These are phyloP conservation scores for Eupithecia subfuscata DNA, from an alignment of 2,888 invertebrate genomes.

Conservation along the genomic window DNA sequence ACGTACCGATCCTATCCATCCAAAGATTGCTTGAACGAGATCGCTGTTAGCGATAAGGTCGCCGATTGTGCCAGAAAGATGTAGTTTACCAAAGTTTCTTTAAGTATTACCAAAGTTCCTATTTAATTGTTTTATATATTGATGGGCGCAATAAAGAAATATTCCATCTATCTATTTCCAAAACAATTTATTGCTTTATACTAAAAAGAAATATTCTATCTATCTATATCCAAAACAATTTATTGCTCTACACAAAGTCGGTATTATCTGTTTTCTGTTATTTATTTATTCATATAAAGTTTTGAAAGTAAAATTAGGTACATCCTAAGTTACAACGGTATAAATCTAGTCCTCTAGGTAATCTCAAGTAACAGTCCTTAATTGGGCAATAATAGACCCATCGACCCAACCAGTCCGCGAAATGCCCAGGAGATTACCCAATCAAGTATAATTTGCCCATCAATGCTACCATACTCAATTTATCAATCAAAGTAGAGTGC, in stretches of 20 bases:
- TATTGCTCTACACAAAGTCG: background rate
- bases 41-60: no score
- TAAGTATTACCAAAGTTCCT: no score
- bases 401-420: constrained; percentile 21
- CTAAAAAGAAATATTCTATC: no score
- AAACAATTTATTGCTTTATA: background rate
- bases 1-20: no score
- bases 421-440: constrained; percentile 32
- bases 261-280: background rate
- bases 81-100: no score
- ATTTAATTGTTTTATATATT: no score
- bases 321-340: background rate
- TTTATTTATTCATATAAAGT: background rate
- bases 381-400: constrained; percentile 27
- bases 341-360: background rate
- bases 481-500: constrained; percentile 34
- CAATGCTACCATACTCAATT: constrained; percentile 28
- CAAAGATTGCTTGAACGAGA: no score
- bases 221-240: background rate
- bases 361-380: constrained; percentile 5
- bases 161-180: background rate
- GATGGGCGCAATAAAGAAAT: no score
- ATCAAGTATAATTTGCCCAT: constrained; percentile 33
- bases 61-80: no score
- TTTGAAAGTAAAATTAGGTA: background rate